These are phyloP conservation scores for Athrips mouffetella DNA, from an alignment of 2,888 invertebrate genomes.

Conservation along the genomic window DNA sequence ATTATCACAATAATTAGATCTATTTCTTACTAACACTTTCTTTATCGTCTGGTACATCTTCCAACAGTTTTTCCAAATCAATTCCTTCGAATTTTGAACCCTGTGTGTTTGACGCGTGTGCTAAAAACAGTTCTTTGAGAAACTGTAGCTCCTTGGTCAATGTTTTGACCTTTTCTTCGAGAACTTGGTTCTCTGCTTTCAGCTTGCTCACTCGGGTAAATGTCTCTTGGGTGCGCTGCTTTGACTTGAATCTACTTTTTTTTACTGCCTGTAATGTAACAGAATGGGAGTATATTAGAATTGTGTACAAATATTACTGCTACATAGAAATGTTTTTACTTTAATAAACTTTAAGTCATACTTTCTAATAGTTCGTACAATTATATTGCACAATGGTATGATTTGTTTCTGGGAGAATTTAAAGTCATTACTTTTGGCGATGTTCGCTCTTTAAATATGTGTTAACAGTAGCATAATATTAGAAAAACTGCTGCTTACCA, in stretches of 20 bases:
- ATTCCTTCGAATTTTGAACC: slow-evolving; percentile 76
- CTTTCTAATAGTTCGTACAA: no score
- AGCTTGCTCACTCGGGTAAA: slow-evolving; percentile 85
- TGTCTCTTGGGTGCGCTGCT: slow-evolving; percentile 87
- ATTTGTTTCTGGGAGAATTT: no score
- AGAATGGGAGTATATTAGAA: neutral
- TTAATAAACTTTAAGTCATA: no score
- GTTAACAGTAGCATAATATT: no score
- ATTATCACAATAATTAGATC: neutral
- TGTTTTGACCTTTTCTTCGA: slow-evolving; percentile 89
- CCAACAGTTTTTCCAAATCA: slow-evolving; percentile 76
- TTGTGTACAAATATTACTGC: neutral
- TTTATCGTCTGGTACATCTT: slow-evolving; percentile 70
- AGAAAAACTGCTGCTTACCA: no score
- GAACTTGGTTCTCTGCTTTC: slow-evolving; percentile 86
- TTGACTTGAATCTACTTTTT: slow-evolving; percentile 87
- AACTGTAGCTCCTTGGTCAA: slow-evolving; percentile 89
- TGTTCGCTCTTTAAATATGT: no score
- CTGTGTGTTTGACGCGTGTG: slow-evolving; percentile 83
- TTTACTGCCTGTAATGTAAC: slow-evolving; percentile 83
- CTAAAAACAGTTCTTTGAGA: slow-evolving; percentile 88
- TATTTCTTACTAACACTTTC: slow-evolving; percentile 33
- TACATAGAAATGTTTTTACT: no score
- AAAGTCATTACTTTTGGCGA: no score
- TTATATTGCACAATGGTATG: no score